Percentiles rank a stretch among this genome's conserved stretches.
Conservation (phyloP, 2,888 invertebrate species). For the Cetonia aurata region DNA sequence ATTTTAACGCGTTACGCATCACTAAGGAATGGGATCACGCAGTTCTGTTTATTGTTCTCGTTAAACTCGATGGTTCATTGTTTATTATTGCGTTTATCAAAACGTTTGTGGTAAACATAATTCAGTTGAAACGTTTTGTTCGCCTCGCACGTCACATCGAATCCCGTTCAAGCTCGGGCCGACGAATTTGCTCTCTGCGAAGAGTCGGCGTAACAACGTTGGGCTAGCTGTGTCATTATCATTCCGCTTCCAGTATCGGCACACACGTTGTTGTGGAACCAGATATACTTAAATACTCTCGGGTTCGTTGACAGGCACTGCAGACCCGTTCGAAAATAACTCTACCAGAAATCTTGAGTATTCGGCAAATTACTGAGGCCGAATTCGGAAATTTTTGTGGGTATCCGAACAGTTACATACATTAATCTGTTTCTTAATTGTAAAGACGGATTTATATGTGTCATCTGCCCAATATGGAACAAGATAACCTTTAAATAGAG, state of each 20-base stretch:
- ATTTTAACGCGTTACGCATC: too few relatives aligned
- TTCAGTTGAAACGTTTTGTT: conserved; percentile 12
- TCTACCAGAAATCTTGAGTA: conserved; percentile 7
- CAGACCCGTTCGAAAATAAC: conserved; percentile 16
- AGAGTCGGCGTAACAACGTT: conserved; percentile 7
- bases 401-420: too few relatives aligned
- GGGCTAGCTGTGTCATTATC: conserved; percentile 34
- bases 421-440: too few relatives aligned
- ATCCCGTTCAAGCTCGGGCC: not conserved
- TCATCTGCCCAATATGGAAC: too few relatives aligned
- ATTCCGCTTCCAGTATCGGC: conserved; percentile 36
- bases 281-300: conserved; percentile 40
- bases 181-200: conserved; percentile 18
- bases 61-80: not conserved
- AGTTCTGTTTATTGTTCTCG: conserved; percentile 9
- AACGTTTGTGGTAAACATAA: conserved; percentile 18
- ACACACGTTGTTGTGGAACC: conserved; percentile 14
- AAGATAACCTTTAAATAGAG: too few relatives aligned
- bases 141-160: not conserved
- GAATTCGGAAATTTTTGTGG: not conserved
- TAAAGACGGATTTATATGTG: too few relatives aligned
- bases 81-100: conserved; percentile 7
- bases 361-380: not conserved
- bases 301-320: conserved; percentile 41
- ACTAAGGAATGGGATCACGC: too few relatives aligned